Evolutionary conservation across 1,140 invertebrate genomes (phyloP).

Genomic region (Drosophila sucinea): DNA sequence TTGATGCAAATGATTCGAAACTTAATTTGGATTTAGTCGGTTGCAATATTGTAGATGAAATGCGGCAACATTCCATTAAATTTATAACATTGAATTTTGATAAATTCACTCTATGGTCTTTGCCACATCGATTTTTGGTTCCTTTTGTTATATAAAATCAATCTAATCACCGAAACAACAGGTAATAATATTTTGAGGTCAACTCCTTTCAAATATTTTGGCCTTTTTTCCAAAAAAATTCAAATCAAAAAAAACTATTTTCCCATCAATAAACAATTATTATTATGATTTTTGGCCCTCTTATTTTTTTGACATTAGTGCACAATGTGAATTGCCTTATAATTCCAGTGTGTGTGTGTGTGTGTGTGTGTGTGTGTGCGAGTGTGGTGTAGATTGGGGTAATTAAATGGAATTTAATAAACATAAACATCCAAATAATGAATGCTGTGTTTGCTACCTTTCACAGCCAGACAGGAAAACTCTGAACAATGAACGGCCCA

Average conservation of each 20-base stretch:
- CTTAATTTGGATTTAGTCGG: not conserved
- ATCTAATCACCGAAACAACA: slow-evolving; percentile 37
- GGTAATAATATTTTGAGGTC: slow-evolving; percentile 41
- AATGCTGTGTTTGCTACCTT: slow-evolving; percentile 57
- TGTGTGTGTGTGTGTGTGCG: slow-evolving; percentile 17
- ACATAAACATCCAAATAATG: slow-evolving; percentile 79
- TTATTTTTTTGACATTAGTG: slow-evolving; percentile 38
- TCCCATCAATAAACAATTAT: slow-evolving; percentile 72
- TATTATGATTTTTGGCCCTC: slow-evolving; percentile 39
- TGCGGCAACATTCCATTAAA: not conserved
- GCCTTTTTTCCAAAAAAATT: slow-evolving; percentile 40
- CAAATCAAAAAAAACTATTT: slow-evolving; percentile 44
- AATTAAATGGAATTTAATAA: slow-evolving; percentile 81
- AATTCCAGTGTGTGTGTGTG: slow-evolving; percentile 27
- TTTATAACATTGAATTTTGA: not conserved
- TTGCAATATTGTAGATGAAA: not conserved
- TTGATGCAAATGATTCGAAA: too few species aligned
- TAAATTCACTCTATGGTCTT: not conserved
- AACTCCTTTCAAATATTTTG: slow-evolving; percentile 54
- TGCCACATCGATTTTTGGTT: not conserved
- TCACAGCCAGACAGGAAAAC: slow-evolving; percentile 67
- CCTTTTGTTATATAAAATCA: slow-evolving; percentile 14
- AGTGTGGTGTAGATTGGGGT: slow-evolving; percentile 53
- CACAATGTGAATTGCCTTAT: slow-evolving; percentile 53
- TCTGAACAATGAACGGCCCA: slow-evolving; percentile 64